Percentiles rank a stretch among this genome's conserved stretches.
These are phyloP conservation scores for Crioceris asparagi DNA, from an alignment of 2,888 invertebrate species.

Conservation along the genomic window DNA sequence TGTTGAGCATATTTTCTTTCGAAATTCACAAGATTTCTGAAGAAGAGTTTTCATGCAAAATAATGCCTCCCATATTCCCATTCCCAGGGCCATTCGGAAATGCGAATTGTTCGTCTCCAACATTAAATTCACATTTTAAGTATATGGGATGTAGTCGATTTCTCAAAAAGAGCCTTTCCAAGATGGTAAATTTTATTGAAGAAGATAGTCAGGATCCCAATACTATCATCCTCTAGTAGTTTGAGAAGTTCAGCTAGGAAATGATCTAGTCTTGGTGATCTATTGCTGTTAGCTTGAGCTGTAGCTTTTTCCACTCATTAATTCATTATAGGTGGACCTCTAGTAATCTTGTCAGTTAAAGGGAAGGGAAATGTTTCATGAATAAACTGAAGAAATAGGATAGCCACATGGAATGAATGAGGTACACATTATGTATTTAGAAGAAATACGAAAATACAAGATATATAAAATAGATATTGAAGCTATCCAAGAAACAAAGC, in stretches of 20 bases:
- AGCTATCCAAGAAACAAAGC: no score
- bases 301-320: no score
- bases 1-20: not conserved
- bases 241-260: not conserved
- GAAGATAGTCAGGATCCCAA: not conserved
- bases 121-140: not conserved
- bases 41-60: not conserved
- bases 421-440: no score
- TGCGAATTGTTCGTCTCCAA: not conserved
- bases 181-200: not conserved
- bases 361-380: no score
- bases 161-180: not conserved
- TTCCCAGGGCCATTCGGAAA: not conserved
- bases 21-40: not conserved
- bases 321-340: no score
- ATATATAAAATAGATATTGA: no score
- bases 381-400: no score
- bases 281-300: not conserved
- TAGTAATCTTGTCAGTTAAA: no score
- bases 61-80: not conserved
- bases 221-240: not conserved
- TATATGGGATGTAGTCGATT: not conserved
- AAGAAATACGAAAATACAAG: no score
- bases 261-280: not conserved
- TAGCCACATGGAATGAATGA: no score